A percentile compares a stretch with the other conserved stretches of the same genome.
Conservation (phyloP, 2,113 vertebrate genomes). For the Trichechus manatus region DNA sequence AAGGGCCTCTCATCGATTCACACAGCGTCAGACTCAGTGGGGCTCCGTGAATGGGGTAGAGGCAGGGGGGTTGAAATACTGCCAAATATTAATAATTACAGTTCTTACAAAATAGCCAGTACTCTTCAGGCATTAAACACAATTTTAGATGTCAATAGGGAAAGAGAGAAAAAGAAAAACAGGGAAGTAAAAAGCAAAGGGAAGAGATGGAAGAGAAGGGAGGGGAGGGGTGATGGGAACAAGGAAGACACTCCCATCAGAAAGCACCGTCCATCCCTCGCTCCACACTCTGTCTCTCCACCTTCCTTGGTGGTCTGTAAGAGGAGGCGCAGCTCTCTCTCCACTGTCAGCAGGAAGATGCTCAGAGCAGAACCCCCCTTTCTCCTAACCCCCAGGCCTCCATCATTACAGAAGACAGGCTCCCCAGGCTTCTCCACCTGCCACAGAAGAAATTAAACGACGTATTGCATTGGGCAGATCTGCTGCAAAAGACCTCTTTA, state of each 20-base stretch:
- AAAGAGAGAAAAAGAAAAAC: neutral
- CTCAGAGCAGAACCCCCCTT: neutral
- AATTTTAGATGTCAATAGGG: constrained; percentile 83
- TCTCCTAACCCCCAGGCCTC: neutral
- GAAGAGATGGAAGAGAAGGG: neutral
- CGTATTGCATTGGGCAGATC: no score
- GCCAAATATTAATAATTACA: constrained; percentile 85
- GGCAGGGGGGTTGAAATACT: constrained; percentile 68
- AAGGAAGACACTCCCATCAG: no score
- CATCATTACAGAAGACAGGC: neutral
- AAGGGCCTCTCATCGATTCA: constrained; percentile 57
- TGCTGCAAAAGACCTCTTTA: no score
- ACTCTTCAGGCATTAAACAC: constrained; percentile 79
- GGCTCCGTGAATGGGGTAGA: neutral
- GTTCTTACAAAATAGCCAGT: constrained; percentile 83
- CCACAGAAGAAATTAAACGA: neutral
- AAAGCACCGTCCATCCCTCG: neutral
- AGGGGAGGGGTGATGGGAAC: neutral
- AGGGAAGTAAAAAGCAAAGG: neutral
- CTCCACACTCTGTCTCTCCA: constrained; percentile 71
- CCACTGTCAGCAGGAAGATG: neutral
- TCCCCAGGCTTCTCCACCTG: neutral
- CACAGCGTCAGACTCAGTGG: constrained; percentile 64
- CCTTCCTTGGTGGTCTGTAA: constrained; percentile 38
- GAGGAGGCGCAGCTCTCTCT: neutral